Evolutionary conservation across 1,140 invertebrate species (phyloP).

Genomic region (Sycobia sp.): DNA sequence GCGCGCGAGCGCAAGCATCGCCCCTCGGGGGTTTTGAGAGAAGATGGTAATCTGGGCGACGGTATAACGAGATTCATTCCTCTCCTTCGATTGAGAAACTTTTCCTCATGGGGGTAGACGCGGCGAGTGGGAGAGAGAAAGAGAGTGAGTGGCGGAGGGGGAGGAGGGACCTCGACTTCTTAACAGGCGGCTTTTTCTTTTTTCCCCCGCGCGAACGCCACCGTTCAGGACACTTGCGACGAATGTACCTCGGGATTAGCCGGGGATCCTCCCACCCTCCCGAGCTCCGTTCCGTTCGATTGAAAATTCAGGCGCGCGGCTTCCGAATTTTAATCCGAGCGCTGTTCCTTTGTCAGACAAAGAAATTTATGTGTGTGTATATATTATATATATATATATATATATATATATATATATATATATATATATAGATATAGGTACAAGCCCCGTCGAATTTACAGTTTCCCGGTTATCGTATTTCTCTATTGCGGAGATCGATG

Average conservation of each 20-base stretch:
- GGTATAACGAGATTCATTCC: conserved; percentile 33
- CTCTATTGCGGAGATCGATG: no score
- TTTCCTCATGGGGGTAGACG: conserved; percentile 19
- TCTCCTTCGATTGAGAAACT: conserved; percentile 33
- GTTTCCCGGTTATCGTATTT: no score
- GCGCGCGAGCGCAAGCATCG: background rate
- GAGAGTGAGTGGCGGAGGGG: no score
- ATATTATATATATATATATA: no score
- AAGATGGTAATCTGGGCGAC: conserved; percentile 29
- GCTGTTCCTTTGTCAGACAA: conserved; percentile 2
- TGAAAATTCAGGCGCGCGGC: conserved; percentile 14
- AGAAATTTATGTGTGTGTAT: no score
- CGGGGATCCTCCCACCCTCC: background rate
- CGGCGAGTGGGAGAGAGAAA: no score
- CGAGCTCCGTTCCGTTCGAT: no score
- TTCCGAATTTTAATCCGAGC: conserved; percentile 16
- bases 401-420: no score
- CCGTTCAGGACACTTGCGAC: conserved; percentile 26
- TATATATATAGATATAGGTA: no score
- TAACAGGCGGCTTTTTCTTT: conserved; percentile 22
- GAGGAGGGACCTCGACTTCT: conserved; percentile 18
- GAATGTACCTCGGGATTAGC: conserved; percentile 23
- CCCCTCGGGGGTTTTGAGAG: conserved; percentile 10
- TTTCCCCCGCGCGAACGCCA: no score
- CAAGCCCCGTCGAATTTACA: no score